Conservation (phyloP, 37 sponge, comb jelly and placozoan genomes). For the Chondrosia reniformis region DNA sequence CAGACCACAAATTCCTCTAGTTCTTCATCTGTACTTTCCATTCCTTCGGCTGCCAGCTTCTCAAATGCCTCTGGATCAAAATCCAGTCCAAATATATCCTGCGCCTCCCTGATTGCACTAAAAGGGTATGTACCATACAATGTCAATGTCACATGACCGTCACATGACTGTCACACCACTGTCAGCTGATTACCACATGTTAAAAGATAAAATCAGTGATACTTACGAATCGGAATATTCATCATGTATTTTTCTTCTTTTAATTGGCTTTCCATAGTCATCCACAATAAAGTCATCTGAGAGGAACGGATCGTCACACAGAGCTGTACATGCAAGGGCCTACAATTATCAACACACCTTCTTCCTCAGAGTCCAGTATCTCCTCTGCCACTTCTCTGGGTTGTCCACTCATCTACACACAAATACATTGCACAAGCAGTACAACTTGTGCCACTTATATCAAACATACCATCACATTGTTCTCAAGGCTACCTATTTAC, state of each 20-base stretch:
- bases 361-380: no score
- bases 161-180: not conserved
- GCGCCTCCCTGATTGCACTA: slow-evolving; percentile 88
- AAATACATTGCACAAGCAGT: no score
- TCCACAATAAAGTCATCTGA: slow-evolving; percentile 89
- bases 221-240: slow-evolving; percentile 55
- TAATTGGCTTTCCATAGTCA: slow-evolving; percentile 72
- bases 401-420: no score
- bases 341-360: not conserved
- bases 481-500: no score
- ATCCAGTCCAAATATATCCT: slow-evolving; percentile 90
- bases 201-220: not conserved
- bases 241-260: slow-evolving; percentile 43
- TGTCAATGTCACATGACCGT: not conserved
- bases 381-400: no score
- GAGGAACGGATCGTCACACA: not conserved
- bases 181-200: not conserved
- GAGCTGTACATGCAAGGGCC: not conserved
- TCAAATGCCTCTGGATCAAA: slow-evolving; percentile 81
- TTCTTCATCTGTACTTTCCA: slow-evolving; percentile 50
- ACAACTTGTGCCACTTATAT: no score
- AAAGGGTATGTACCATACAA: not conserved
- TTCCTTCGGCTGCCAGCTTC: slow-evolving; percentile 43
- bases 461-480: no score
- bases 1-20: no score